Base-by-base conservation (phyloP, 2,888 invertebrate genomes). In the Eristalis tenax region DNA sequence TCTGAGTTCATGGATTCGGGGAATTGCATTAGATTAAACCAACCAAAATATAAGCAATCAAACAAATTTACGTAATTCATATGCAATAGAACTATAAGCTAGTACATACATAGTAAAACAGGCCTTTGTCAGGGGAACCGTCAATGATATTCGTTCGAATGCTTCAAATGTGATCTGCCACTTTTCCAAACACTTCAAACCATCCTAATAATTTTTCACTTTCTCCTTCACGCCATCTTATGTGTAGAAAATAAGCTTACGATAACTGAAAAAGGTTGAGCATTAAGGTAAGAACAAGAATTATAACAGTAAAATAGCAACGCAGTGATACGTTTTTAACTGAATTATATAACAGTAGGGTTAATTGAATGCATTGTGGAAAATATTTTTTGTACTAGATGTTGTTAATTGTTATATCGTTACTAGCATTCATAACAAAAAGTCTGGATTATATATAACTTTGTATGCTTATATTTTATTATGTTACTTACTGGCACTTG, bases 1-100 rank as follows among this genome's bases (percentile, higher is more conserved):
- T 92, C 94, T 97, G 81, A 96, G 96, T 91, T 96, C 97, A 38
- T 98, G 97, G 97, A 97, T 97, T 91, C 96, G 97, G 94, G 97
- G 97, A 89, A 97, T 98, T 91, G 95, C 96, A 83, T 94, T 97
- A 89, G 96, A 96, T 89, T 96, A 94, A 91, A 74, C 11, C 1
- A 23, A 38, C 10, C 10, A 11, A 38, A 11, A 38, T 38, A 38
- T 11, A 38, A 38, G 11, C 35, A 11, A 38, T 11, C 11, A 11
- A 38, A 38, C 2, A 38, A 1, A 38, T 38, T 38, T 11, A 38
- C 10, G 1, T 1, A 38, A 38, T 11, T 1, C 10, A 11, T 13
- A 38, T 38, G 38, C 13, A 13, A 38, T 38, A 13, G 8, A 1
- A 32, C 13, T 38, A 2, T 73, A 86, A 77, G 74, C 77, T 15